phyloP scores from a whole-genome alignment of 2,888 invertebrate genomes.

The Margaritifera margaritifera region DNA sequence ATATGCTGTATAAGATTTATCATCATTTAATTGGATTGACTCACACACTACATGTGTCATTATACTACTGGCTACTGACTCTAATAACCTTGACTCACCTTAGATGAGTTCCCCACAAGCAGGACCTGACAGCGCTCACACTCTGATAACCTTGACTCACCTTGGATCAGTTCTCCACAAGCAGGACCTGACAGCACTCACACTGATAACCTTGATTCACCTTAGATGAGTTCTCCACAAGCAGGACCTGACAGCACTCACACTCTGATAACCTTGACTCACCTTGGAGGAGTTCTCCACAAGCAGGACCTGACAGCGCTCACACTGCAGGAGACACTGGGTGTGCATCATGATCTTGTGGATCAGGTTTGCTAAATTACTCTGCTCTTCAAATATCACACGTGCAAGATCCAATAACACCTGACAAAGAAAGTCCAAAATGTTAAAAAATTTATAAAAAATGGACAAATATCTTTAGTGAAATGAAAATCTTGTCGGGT shows the following conservation, averaged over 20 bases:
- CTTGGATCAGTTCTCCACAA: slow-evolving; percentile 92
- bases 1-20: too few relatives aligned
- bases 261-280: slow-evolving; percentile 73
- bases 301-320: slow-evolving; percentile 94
- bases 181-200: slow-evolving; percentile 95
- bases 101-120: too few relatives aligned
- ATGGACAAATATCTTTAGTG: background rate
- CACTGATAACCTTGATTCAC: too few relatives aligned
- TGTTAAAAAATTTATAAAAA: background rate
- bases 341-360: slow-evolving; percentile 73
- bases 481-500: background rate
- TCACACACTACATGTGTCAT: too few relatives aligned
- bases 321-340: slow-evolving; percentile 90
- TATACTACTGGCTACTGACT: too few relatives aligned
- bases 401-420: slow-evolving; percentile 69
- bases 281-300: slow-evolving; percentile 90
- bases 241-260: too few relatives aligned
- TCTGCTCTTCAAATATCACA: slow-evolving; percentile 72
- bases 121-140: background rate
- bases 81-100: too few relatives aligned
- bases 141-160: slow-evolving; percentile 74
- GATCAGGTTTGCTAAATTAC: slow-evolving; percentile 66
- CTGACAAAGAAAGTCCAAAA: slow-evolving; percentile 31
- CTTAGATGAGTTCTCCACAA: too few relatives aligned
- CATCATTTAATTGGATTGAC: too few relatives aligned